Base-by-base conservation (phyloP, 1,140 invertebrate genomes). In the Drosophila oshimai region DNA sequence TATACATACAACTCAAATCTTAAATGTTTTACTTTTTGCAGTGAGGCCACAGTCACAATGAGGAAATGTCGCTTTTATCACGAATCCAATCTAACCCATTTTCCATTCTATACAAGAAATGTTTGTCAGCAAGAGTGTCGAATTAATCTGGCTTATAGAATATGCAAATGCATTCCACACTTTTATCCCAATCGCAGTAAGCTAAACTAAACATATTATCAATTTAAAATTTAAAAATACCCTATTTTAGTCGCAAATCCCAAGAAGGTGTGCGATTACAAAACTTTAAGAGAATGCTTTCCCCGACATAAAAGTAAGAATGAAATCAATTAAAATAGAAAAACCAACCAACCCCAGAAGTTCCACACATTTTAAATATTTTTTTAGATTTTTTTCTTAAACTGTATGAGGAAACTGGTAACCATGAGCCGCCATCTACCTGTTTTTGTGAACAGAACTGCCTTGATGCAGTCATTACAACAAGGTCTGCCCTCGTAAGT, bases 61-160 rank as follows among this genome's bases (percentile, higher is more conserved):
- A 53, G 90, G 20, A 84, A 90, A 26, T 91, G 94, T 70, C 91
- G 94, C 0, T 95, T 94, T 68, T 89, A 91, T 9, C 76, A 94
- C 31, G 94, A 95, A 89, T 93, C 94, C 24, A 92, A 93, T 72
- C 74, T 95, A 0, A 86, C 90, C 4, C 93, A 94, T 68, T 94
- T 92, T 69, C 91, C 93, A 0, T 92, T 94, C 5, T 95, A 95
- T 73, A 93, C 94, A 0, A 94, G 94, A 79, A 93, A 93, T 13
- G 88, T 94, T 53, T 95, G 94, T 53, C 87, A 93, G 1, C 94
- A 94, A 88, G 94, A 95, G 68, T 95, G 94, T 58, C 91, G 94
- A 2, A 91, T 94, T 7, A 84, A 92, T 31, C 81, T 94, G 0
- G 92, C 93, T 45, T 83, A 93, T 13, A 84, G 92, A 46, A 91